Conservation (phyloP, 2,113 vertebrate species). For the Ceyx melanurus region DNA sequence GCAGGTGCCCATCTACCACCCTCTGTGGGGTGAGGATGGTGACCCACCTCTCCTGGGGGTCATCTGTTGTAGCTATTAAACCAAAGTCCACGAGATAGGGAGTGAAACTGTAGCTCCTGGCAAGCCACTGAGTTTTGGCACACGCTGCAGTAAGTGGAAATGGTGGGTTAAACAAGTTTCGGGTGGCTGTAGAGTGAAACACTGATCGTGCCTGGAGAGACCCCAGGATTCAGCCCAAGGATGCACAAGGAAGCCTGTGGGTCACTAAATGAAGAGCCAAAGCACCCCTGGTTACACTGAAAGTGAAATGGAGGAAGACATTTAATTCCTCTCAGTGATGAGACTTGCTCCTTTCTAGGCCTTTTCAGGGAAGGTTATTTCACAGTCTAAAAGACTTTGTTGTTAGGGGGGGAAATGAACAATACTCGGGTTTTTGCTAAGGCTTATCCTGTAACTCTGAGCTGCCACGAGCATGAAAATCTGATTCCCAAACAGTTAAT, state of each 20-base stretch:
- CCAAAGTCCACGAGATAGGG: not conserved
- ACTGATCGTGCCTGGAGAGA: not conserved
- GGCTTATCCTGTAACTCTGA: not conserved
- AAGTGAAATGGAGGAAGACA: not conserved
- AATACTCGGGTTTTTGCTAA: not conserved
- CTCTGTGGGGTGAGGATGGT: not conserved
- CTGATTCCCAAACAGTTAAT: not conserved
- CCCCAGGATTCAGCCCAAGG: not conserved
- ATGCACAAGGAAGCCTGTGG: rapidly evolving
- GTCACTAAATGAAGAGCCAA: not conserved
- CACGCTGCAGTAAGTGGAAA: not conserved
- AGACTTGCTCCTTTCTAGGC: not conserved
- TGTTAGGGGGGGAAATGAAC: not conserved
- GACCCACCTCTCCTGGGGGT: not conserved
- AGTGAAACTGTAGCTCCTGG: constrained; percentile 22
- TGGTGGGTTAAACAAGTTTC: not conserved
- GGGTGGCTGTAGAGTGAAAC: constrained; percentile 11
- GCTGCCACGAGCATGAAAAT: not conserved
- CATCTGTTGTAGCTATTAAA: not conserved
- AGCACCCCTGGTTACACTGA: not conserved
- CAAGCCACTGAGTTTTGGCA: constrained; percentile 21
- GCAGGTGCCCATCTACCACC: too few relatives aligned
- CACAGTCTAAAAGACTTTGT: not conserved
- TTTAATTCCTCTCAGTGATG: not conserved
- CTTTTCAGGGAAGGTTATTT: not conserved